These are phyloP conservation scores for Gadus chalcogrammus DNA, from an alignment of 2,113 vertebrate species.

Conservation along the genomic window DNA sequence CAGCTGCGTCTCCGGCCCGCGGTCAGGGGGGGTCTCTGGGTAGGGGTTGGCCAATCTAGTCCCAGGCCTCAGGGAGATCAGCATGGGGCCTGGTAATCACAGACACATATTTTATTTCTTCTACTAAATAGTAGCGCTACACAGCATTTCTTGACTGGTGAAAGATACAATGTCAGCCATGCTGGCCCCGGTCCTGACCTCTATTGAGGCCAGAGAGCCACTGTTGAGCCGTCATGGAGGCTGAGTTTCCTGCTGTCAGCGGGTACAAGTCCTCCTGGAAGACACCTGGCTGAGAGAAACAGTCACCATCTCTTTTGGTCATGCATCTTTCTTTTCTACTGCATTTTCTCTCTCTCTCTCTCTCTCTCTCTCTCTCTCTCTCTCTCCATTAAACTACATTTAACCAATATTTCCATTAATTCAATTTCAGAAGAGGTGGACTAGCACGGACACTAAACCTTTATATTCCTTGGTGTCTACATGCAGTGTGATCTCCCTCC, in stretches of 20 bases:
- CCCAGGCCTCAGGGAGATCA: slow-evolving; percentile 83
- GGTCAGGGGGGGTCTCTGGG: slow-evolving; percentile 48
- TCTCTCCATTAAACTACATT: neutral
- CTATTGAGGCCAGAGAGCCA: slow-evolving; percentile 85
- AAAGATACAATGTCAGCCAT: neutral
- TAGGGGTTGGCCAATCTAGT: slow-evolving; percentile 55
- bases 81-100: slow-evolving; percentile 70
- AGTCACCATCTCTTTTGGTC: neutral
- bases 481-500: too few relatives aligned
- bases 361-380: neutral
- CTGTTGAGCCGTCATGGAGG: slow-evolving; percentile 84
- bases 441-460: too few relatives aligned
- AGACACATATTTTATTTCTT: too few relatives aligned
- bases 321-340: neutral
- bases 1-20: slow-evolving; percentile 5
- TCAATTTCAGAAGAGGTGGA: too few relatives aligned
- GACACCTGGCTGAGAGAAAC: slow-evolving; percentile 72
- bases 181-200: slow-evolving; percentile 69
- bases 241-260: slow-evolving; percentile 78
- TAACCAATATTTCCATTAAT: too few relatives aligned
- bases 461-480: neutral
- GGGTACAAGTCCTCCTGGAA: slow-evolving; percentile 95
- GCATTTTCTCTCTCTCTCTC: neutral
- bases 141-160: too few relatives aligned
- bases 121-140: too few relatives aligned